Percentiles rank a stretch among this genome's conserved stretches.
Conservation (phyloP, 2,888 invertebrate species). For the Coleophora flavipennella region DNA sequence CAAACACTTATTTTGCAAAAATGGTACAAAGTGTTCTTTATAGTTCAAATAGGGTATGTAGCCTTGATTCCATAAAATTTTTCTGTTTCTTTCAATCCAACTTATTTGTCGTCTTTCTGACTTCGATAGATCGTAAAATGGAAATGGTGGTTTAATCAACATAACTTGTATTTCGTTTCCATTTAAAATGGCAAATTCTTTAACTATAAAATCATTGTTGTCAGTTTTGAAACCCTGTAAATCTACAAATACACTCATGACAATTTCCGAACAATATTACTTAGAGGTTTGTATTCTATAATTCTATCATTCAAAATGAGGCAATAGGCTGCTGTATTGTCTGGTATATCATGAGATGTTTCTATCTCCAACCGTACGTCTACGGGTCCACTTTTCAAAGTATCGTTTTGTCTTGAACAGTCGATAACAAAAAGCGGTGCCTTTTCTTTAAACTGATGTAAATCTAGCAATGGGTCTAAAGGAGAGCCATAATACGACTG, state of each 20-base stretch:
- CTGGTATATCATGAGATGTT: constrained; percentile 13
- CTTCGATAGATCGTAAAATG: constrained; percentile 3
- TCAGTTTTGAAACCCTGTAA: constrained; percentile 11
- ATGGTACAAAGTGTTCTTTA: neutral
- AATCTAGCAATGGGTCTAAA: constrained; percentile 15
- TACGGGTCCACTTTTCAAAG: constrained; percentile 18
- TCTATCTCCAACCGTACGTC: constrained; percentile 22
- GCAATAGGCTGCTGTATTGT: constrained; percentile 19
- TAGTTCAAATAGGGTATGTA: constrained; percentile 4
- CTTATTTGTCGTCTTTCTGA: constrained; percentile 6
- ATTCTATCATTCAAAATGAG: constrained; percentile 19
- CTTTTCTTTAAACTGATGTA: constrained; percentile 14
- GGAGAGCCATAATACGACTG: constrained; percentile 20
- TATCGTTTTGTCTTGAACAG: constrained; percentile 21
- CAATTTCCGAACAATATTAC: constrained; percentile 16
- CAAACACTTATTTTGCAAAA: constrained; percentile 3
- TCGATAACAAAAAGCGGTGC: constrained; percentile 20
- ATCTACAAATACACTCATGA: constrained; percentile 11
- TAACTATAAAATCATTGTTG: constrained; percentile 1
- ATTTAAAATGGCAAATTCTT: constrained; percentile 9
- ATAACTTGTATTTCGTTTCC: neutral
- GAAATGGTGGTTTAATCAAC: constrained; percentile 6
- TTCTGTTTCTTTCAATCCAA: constrained; percentile 10
- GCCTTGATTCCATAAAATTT: constrained; percentile 3
- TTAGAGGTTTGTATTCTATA: constrained; percentile 17